phyloP scores from a whole-genome alignment of 2,113 vertebrate species.

The Proteles cristata region DNA sequence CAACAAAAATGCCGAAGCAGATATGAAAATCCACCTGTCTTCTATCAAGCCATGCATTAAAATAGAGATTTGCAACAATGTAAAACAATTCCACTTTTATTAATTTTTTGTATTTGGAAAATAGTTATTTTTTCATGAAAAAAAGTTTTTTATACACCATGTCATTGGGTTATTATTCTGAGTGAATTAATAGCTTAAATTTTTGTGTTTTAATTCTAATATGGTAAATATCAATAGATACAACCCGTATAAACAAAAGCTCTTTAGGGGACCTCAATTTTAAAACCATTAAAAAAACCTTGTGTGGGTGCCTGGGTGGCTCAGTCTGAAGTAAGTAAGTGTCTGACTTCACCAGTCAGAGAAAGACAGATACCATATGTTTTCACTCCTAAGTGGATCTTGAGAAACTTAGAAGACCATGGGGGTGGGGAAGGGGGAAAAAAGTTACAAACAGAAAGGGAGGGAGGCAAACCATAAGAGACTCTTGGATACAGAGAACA shows the following conservation, averaged over 20 bases:
- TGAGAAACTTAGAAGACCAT: no score
- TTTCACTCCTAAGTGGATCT: no score
- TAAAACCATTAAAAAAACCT: neutral
- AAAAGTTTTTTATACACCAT: constrained; percentile 6
- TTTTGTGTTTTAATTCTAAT: constrained; percentile 18
- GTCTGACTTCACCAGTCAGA: no score
- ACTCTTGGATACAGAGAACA: no score
- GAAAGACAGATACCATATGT: no score
- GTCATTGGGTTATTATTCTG: neutral
- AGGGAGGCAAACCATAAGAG: no score
- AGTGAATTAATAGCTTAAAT: neutral
- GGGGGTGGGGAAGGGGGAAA: no score
- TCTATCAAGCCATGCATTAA: constrained; percentile 13
- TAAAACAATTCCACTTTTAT: neutral
- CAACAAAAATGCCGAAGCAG: neutral
- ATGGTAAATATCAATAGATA: neutral
- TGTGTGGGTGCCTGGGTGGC: no score
- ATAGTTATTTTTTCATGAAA: constrained; percentile 15
- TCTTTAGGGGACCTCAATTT: neutral
- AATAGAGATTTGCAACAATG: neutral
- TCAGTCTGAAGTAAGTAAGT: no score
- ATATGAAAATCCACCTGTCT: neutral
- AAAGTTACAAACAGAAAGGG: no score
- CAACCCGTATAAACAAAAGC: neutral
- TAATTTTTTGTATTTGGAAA: neutral